phyloP scores from a whole-genome alignment of 2,888 invertebrate species.

The Tachina lurida region DNA sequence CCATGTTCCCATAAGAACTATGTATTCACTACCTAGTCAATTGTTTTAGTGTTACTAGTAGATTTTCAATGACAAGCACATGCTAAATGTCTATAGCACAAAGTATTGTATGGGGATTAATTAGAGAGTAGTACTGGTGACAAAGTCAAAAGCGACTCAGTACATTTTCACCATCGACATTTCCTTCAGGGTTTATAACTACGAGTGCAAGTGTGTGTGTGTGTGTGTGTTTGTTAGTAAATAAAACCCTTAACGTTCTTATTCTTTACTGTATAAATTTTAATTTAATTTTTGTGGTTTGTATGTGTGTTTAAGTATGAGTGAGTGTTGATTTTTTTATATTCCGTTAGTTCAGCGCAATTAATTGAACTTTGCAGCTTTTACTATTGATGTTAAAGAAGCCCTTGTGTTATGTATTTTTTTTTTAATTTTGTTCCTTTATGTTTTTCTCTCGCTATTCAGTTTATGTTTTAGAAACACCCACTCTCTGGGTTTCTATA shows the following conservation, averaged over 20 bases:
- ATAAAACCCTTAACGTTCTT: slow-evolving; percentile 46
- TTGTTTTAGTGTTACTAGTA: too few relatives aligned
- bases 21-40: too few relatives aligned
- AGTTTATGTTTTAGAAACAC: slow-evolving; percentile 49
- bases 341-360: slow-evolving; percentile 75
- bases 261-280: slow-evolving; percentile 74
- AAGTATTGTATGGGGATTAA: too few relatives aligned
- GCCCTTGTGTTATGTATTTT: slow-evolving; percentile 40
- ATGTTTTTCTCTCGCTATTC: slow-evolving; percentile 20
- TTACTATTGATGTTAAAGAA: slow-evolving; percentile 77
- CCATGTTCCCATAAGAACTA: too few relatives aligned
- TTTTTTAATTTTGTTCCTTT: slow-evolving; percentile 3
- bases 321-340: slow-evolving; percentile 57
- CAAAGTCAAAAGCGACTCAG: too few relatives aligned
- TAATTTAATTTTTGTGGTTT: slow-evolving; percentile 81
- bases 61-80: too few relatives aligned
- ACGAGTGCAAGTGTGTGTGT: slow-evolving; percentile 8
- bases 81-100: too few relatives aligned
- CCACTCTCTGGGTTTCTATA: slow-evolving; percentile 6
- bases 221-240: slow-evolving; percentile 34
- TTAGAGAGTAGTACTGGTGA: too few relatives aligned
- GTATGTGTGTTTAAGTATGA: slow-evolving; percentile 64
- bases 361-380: slow-evolving; percentile 80
- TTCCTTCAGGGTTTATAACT: too few relatives aligned
- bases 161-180: too few relatives aligned